Evolutionary conservation across 2,113 vertebrate species (phyloP).

Genomic region (Natator depressus): DNA sequence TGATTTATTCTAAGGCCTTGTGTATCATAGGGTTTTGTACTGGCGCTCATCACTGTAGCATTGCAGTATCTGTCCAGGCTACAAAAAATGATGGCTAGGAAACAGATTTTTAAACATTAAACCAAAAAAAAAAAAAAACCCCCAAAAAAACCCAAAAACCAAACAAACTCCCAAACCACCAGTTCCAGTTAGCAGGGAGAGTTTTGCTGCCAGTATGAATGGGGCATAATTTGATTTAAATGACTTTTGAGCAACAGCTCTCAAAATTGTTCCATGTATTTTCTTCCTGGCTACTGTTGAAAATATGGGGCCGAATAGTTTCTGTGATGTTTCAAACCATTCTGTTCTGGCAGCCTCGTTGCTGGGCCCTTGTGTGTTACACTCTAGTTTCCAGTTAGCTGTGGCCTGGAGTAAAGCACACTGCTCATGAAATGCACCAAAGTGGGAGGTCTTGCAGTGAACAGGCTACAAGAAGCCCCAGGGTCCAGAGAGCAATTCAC

Average conservation of each 20-base stretch:
- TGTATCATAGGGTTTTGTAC: conserved; percentile 55
- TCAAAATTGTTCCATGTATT: conserved; percentile 73
- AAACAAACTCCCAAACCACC: conserved; percentile 49
- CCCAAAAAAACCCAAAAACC: conserved; percentile 43
- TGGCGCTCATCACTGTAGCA: conserved; percentile 31
- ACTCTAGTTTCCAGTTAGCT: conserved; percentile 67
- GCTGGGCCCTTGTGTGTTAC: conserved; percentile 64
- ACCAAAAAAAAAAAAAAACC: neutral
- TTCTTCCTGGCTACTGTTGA: conserved; percentile 73
- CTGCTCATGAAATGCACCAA: conserved; percentile 72
- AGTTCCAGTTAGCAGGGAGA: conserved; percentile 61
- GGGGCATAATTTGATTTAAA: conserved; percentile 77
- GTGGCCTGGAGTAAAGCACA: conserved; percentile 72
- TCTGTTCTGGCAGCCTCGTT: conserved; percentile 69
- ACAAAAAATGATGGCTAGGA: conserved; percentile 57
- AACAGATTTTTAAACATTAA: neutral
- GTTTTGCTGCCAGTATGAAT: conserved; percentile 64
- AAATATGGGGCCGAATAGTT: conserved; percentile 73
- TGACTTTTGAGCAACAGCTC: conserved; percentile 73
- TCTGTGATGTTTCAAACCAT: conserved; percentile 76
- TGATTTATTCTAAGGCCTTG: conserved; percentile 62
- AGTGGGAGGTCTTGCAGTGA: conserved; percentile 67
- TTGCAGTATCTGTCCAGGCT: conserved; percentile 50
- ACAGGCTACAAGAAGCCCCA: conserved; percentile 49
- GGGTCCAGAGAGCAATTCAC: conserved; percentile 54